phyloP scores from a whole-genome alignment of 2,888 invertebrate genomes.

The Trilocha varians region DNA sequence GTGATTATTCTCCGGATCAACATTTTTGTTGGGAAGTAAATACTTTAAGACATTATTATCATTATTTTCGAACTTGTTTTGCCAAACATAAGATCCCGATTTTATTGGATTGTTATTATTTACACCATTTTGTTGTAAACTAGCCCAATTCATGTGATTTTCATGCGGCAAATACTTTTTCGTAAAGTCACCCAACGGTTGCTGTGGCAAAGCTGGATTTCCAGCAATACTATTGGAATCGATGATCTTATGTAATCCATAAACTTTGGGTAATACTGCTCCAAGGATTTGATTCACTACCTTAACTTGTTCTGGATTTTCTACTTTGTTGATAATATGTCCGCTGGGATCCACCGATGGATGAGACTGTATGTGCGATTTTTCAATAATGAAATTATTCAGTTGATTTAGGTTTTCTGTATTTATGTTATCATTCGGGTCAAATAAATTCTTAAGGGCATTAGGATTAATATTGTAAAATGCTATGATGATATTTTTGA shows the following conservation, averaged over 20 bases:
- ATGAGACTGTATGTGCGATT: background rate
- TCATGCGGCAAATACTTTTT: too few relatives aligned
- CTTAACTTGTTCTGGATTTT: slow-evolving; percentile 5
- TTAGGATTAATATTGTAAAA: background rate
- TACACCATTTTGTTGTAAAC: too few relatives aligned
- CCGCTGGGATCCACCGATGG: background rate
- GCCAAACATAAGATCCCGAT: too few relatives aligned
- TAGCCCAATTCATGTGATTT: too few relatives aligned
- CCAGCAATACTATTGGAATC: too few relatives aligned
- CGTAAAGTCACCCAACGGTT: too few relatives aligned
- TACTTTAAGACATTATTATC: too few relatives aligned
- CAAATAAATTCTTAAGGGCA: background rate
- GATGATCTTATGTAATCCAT: background rate
- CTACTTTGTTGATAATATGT: slow-evolving; percentile 2
- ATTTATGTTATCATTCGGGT: background rate
- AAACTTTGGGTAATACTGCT: background rate
- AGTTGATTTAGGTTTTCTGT: background rate
- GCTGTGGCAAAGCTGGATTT: too few relatives aligned
- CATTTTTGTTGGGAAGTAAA: too few relatives aligned
- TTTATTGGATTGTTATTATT: too few relatives aligned
- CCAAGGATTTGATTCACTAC: slow-evolving; percentile 4
- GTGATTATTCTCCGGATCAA: too few relatives aligned
- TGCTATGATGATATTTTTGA: background rate
- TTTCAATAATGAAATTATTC: background rate
- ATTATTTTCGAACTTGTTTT: too few relatives aligned